A percentile compares a stretch with the other conserved stretches of the same genome.
Conservation (phyloP, 2,797 vertebrate genomes). For the Pipistrellus nathusii region DNA sequence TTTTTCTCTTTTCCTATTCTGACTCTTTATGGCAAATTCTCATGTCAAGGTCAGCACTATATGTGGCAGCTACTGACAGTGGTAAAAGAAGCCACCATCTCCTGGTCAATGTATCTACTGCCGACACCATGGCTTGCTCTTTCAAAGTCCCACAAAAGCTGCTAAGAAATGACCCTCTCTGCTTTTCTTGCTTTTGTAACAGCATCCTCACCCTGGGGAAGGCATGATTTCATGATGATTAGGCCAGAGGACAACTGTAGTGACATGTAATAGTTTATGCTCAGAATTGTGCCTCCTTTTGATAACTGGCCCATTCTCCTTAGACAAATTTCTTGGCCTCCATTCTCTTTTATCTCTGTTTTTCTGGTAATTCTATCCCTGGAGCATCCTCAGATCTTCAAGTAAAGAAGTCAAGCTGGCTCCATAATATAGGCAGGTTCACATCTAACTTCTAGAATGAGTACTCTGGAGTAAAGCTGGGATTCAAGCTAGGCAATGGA, state of each 20-base stretch:
- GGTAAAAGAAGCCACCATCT: background rate
- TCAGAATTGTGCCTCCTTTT: background rate
- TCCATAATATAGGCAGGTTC: background rate
- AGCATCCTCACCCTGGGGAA: background rate
- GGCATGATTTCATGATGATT: background rate
- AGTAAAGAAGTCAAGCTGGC: background rate
- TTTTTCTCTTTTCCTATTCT: background rate
- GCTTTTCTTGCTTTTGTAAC: background rate
- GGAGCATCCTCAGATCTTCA: background rate
- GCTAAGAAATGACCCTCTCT: background rate
- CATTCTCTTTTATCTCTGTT: constrained; percentile 8
- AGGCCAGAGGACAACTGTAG: background rate
- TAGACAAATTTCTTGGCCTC: background rate
- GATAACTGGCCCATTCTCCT: background rate
- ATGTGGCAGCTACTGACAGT: background rate
- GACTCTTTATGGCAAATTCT: background rate
- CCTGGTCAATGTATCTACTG: background rate
- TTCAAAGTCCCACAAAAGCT: background rate
- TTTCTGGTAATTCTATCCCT: constrained; percentile 48
- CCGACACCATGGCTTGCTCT: background rate
- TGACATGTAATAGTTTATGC: background rate
- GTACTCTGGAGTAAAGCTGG: background rate
- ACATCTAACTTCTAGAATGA: background rate
- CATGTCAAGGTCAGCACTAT: background rate
- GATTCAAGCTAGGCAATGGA: background rate